Conservation (phyloP, 2,888 invertebrate species). For the Stictocephala bisonia region DNA sequence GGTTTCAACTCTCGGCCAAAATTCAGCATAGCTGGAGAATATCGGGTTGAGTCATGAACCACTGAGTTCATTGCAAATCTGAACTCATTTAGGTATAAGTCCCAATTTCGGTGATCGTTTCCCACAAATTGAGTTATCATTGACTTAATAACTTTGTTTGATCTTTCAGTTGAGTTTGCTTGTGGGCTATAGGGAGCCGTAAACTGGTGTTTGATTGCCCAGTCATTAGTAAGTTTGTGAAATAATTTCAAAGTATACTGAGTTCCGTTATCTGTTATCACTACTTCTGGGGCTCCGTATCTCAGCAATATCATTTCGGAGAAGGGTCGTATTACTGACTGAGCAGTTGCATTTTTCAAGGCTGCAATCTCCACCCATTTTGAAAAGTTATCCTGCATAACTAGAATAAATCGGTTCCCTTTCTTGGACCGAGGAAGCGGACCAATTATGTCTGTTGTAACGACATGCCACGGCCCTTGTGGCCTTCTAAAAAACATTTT, state of each 20-base stretch:
- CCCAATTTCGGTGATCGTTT: conserved; percentile 57
- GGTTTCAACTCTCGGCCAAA: conserved; percentile 49
- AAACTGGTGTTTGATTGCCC: conserved; percentile 48
- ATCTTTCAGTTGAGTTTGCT: conserved; percentile 61
- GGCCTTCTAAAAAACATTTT: conserved; percentile 52
- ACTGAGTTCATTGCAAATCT: conserved; percentile 55
- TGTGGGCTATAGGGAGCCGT: conserved; percentile 60
- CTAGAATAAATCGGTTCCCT: conserved; percentile 55
- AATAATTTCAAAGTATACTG: conserved; percentile 55
- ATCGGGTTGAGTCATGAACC: conserved; percentile 51
- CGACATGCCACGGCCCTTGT: conserved; percentile 57
- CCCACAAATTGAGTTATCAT: conserved; percentile 60
- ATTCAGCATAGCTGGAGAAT: conserved; percentile 55
- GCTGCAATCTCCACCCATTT: conserved; percentile 54
- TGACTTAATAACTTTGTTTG: conserved; percentile 59
- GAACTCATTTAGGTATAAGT: conserved; percentile 48
- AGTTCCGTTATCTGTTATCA: conserved; percentile 59
- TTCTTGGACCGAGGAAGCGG: conserved; percentile 58
- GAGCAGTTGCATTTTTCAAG: conserved; percentile 51
- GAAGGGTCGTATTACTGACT: conserved; percentile 40
- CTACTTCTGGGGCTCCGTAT: conserved; percentile 44
- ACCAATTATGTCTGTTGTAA: conserved; percentile 58
- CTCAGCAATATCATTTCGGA: background rate
- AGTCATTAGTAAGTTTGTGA: background rate
- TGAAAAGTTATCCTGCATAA: conserved; percentile 57